Conservation (phyloP, 2,888 invertebrate genomes). For the Crocallis elinguaria region DNA sequence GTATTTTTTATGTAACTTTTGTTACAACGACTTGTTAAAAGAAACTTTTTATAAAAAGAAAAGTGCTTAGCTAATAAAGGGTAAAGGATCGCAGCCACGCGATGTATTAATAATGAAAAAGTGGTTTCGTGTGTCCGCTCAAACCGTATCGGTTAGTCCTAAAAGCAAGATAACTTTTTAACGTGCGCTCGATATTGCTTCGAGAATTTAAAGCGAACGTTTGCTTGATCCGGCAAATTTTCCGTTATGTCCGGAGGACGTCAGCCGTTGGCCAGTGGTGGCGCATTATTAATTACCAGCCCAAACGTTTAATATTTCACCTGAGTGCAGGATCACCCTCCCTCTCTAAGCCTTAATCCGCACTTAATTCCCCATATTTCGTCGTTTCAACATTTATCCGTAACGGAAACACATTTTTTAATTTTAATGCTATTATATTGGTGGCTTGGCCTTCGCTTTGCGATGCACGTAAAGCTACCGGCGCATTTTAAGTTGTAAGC, state of each 20-base stretch:
- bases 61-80: background rate
- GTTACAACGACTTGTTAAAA: background rate
- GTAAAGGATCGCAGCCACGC: conserved; percentile 9
- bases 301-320: conserved; percentile 78
- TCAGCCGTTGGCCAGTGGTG: conserved; percentile 54
- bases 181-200: conserved; percentile 60
- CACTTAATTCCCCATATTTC: conserved; percentile 75
- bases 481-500: conserved; percentile 5
- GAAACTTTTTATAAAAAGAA: background rate
- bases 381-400: conserved; percentile 64
- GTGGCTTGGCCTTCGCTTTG: conserved; percentile 25
- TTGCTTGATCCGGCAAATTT: conserved; percentile 75
- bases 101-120: conserved; percentile 47
- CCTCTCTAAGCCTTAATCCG: conserved; percentile 66
- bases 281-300: conserved; percentile 80
- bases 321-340: conserved; percentile 69
- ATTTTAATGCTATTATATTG: conserved; percentile 53
- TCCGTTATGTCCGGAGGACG: conserved; percentile 72
- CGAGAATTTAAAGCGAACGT: conserved; percentile 63
- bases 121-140: conserved; percentile 43
- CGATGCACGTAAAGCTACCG: conserved; percentile 6
- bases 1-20: too few relatives aligned
- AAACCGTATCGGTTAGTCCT: conserved; percentile 42
- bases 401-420: conserved; percentile 59
- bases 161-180: conserved; percentile 58